Evolutionary conservation across 1,140 invertebrate species (phyloP), one percentile per base, ranked within the genome.

Genomic region (Apis florea): DNA sequence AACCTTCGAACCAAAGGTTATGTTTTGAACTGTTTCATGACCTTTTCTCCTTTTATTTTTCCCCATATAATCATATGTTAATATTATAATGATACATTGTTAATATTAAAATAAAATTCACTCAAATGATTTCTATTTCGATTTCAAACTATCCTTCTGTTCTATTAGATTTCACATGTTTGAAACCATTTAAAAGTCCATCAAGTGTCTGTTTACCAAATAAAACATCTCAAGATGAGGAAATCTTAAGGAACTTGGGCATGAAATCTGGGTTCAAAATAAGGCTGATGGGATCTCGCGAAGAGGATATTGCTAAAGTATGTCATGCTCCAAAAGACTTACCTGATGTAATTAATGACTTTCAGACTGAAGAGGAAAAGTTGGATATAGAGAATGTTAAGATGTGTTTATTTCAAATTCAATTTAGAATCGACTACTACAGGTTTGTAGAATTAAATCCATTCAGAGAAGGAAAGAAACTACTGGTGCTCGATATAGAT

Each of bases 251-350:
- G 19, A 93, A 95, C 40, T 90, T 98, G 63, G 96, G 96, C 83
- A 92, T 98, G 9, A 98, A 98, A 91, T 95, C 96, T n/a, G 97
- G 97, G 54, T 97, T 97, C 78, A 98, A 99, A 93, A 95, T 99
- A 21, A 99, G 99, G 98, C 97, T 99, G 96, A 98, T 99, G 95
- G 98, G 98, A 0, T 99, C 98, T 1, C 94, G 97, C 40, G 98
- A 99, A 92, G 97, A 98, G 89, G 97, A 97, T 70, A 98, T 99
- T 85, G 96, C 96, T 71, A 96, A 96, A 90, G 97, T 96, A 1
- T 96, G 96, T 89, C 95, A 95, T 78, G 95, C 96, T 73, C 97
- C 98, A 0, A 95, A 96, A 85, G 95, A 97, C 82, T 94, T 97
- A 66, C 97, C 97, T 58, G 96, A 98, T 89, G 97, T 98, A 1